These are phyloP conservation scores for Anadara kagoshimensis DNA, from an alignment of 1,140 invertebrate species.

Conservation along the genomic window DNA sequence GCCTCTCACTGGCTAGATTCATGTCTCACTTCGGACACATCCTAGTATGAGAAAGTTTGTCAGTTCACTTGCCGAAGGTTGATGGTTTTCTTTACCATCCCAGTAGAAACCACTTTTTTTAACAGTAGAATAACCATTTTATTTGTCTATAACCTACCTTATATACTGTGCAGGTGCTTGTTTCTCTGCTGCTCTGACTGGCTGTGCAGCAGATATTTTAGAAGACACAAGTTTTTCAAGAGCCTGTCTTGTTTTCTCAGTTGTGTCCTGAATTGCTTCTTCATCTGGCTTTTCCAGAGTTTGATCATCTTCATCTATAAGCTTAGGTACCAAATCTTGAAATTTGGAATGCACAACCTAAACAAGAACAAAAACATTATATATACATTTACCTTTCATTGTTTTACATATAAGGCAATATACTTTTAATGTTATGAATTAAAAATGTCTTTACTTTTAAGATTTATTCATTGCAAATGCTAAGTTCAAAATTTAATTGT, in stretches of 20 bases:
- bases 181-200: constrained; percentile 92
- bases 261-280: constrained; percentile 84
- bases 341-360: constrained; percentile 97
- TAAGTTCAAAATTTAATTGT: no score
- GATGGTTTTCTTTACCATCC: no score
- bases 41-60: no score
- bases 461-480: no score
- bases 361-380: constrained; percentile 35
- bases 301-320: constrained; percentile 92
- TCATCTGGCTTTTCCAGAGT: constrained; percentile 88
- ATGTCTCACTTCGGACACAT: no score
- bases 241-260: constrained; percentile 72
- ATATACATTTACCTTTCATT: no score
- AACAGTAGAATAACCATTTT: no score
- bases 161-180: constrained; percentile 95
- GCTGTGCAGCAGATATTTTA: constrained; percentile 89
- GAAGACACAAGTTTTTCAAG: constrained; percentile 71
- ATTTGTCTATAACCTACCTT: constrained; percentile 54
- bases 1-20: no score
- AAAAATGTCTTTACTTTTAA: no score
- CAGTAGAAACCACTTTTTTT: no score
- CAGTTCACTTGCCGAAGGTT: no score
- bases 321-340: constrained; percentile 93
- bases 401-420: not conserved
- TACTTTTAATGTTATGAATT: no score